Base-by-base conservation (phyloP, 2,888 invertebrate species). In the Tetranychus piercei region DNA sequence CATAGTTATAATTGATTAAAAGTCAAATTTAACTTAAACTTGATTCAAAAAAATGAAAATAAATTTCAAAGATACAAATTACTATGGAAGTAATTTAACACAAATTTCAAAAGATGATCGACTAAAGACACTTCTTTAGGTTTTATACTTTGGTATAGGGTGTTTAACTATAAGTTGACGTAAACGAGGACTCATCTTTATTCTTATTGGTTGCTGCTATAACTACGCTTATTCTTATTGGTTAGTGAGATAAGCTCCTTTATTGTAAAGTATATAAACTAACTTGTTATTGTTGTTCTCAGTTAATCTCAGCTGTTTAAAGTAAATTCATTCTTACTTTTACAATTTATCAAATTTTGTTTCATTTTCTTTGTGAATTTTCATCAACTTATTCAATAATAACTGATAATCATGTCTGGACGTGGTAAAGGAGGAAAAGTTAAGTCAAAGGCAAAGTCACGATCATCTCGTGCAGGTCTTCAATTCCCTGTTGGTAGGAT, bases 401-500 rank as follows among this genome's bases (percentile, higher is more conserved):
- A 71, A 11, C 11, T n/a, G 44, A 15, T 71, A 44, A 78, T 73
- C 69, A 79, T 79, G 79, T 79, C 79, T 73, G 79, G 79, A 23
- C 77, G 79, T 43, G 79, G 79, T 44, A 79, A 79, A 71, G 78
- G 78, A 64, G 79, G 79, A 44, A 79, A 79, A 74, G 78, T 78
- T 43, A 79, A 79, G 70, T 75, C 76, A 34, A 79, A 79, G 75
- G 76, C 77, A 69, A 79, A 77, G 77, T 77, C 78, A 44, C 78
- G 78, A 23, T 79, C 79, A n/a, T 77, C 77, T 20, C 76, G 79
- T 73, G 79, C 79, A 44, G 79, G 79, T 43, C 77, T 79, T 9
- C 78, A 79, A 67, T 79, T 79, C 74, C 79, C 79, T 9, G 79
- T 79, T 8, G 79, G 78, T 67, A 75, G 78, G 34, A 81, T 81